Evolutionary conservation across 2,113 vertebrate genomes (phyloP), one percentile per base, ranked within the genome.

Genomic region (Ciconia stormi): DNA sequence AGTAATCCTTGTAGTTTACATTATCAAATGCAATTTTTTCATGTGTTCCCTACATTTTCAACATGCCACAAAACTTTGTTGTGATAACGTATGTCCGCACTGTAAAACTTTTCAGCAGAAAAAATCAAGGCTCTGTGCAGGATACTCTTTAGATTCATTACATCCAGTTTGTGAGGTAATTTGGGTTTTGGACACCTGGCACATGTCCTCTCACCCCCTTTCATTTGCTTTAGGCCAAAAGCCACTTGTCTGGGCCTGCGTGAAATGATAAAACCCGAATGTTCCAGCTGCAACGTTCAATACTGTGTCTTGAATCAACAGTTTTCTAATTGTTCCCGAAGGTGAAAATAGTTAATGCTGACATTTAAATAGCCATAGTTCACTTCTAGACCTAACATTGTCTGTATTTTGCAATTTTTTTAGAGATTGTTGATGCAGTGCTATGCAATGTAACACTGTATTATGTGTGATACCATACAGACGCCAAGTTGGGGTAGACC

Each of bases 1-100:
- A 62, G 70, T 84, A 91, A 85, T 92, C 83, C 62, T 89, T 55
- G 38, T 85, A 84, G 61, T 91, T 91, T 90, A 85, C 42, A 53
- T 85, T 87, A 93, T 80, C 61, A 85, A 84, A 91, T 91, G 22
- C 56, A 29, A 32, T 66, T 84, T 74, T 89, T 71, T 90, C 44
- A 10, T 44, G 13, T 47, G 23, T 62, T 91, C 20, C 62, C 53
- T 89, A 49, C 53, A 18, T 90, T 93, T 97, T 72, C 66, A 87
- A 30, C 55, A 34, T 13, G 29, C 18, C n/a, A 30, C 15, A 23
- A 32, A 82, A 77, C 78, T 95, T 89, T 73, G 18, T 95, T 82
- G 76, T 81, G 52, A 50, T 88, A 86, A 95, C 81, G 9, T 80
- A 36, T 72, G 30, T 30, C 53, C 86, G 53, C 49, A 26, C n/a